Evolutionary conservation across 2,113 vertebrate genomes (phyloP).

Genomic region (Bufo bufo): DNA sequence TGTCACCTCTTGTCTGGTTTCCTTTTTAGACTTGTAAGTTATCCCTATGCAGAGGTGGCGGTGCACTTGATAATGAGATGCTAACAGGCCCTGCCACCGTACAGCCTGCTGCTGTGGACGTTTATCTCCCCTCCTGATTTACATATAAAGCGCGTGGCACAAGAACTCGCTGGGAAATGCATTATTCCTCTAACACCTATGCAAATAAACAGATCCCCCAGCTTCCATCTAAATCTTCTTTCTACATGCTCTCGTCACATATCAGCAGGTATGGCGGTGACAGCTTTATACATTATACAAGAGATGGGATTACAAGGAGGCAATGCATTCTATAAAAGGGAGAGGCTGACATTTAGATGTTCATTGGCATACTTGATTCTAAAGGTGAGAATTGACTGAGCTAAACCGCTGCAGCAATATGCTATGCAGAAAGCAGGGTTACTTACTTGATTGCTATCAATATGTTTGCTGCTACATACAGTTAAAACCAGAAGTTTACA

Average conservation of each 20-base stretch:
- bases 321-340: not conserved
- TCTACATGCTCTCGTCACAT: slow-evolving; percentile 11
- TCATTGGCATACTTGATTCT: too few relatives aligned
- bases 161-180: slow-evolving; percentile 28
- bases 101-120: not conserved
- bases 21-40: slow-evolving; percentile 33
- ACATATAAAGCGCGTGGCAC: not conserved
- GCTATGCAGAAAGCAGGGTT: too few relatives aligned
- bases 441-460: too few relatives aligned
- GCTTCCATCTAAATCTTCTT: slow-evolving; percentile 25
- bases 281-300: slow-evolving; percentile 43
- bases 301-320: slow-evolving; percentile 28
- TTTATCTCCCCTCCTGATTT: not conserved
- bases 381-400: too few relatives aligned
- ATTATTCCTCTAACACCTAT: slow-evolving; percentile 5
- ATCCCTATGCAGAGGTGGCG: slow-evolving; percentile 30
- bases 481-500: too few relatives aligned
- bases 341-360: not conserved
- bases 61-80: slow-evolving; percentile 35
- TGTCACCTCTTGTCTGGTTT: slow-evolving; percentile 45
- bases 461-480: too few relatives aligned
- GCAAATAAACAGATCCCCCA: slow-evolving; percentile 33
- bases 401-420: too few relatives aligned
- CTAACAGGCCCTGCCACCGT: not conserved
- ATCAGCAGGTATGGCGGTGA: slow-evolving; percentile 18